Evolutionary conservation across 2,888 invertebrate genomes (phyloP).

Genomic region (Prenolepis imparis): DNA sequence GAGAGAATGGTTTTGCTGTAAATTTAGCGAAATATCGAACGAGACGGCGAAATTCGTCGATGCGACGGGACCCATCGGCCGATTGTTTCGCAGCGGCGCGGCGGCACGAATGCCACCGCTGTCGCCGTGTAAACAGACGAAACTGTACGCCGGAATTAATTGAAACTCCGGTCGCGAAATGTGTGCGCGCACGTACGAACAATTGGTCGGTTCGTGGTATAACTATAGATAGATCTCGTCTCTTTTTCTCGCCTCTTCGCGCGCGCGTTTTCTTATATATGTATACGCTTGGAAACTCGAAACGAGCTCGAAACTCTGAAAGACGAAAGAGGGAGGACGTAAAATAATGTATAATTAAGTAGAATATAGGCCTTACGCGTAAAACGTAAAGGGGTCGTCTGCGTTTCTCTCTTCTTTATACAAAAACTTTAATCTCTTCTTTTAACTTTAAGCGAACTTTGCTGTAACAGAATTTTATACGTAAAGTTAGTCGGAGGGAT

Average conservation of each 20-base stretch:
- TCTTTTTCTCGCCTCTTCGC: neutral
- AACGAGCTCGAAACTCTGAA: neutral
- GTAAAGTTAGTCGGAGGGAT: neutral
- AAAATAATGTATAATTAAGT: neutral
- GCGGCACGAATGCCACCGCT: constrained; percentile 23
- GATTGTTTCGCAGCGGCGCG: constrained; percentile 36
- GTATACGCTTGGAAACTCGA: neutral
- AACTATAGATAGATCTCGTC: neutral
- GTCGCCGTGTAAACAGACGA: constrained; percentile 51
- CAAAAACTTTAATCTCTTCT: neutral
- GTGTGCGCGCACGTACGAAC: constrained; percentile 32
- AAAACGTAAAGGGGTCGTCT: no score
- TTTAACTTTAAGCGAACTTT: neutral
- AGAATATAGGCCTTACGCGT: neutral
- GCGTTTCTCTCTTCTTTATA: neutral
- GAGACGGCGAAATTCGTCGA: neutral
- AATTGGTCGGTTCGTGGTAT: constrained; percentile 26
- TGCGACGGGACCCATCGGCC: constrained; percentile 34
- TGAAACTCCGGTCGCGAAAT: constrained; percentile 41
- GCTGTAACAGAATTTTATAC: neutral
- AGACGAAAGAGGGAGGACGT: neutral
- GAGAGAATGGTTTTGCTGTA: constrained; percentile 26
- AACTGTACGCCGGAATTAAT: constrained; percentile 51
- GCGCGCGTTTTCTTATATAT: neutral
- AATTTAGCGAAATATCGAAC: constrained; percentile 47